Evolutionary conservation across 2,113 vertebrate species (phyloP).

Genomic region (Onychorhynchus coronatus): DNA sequence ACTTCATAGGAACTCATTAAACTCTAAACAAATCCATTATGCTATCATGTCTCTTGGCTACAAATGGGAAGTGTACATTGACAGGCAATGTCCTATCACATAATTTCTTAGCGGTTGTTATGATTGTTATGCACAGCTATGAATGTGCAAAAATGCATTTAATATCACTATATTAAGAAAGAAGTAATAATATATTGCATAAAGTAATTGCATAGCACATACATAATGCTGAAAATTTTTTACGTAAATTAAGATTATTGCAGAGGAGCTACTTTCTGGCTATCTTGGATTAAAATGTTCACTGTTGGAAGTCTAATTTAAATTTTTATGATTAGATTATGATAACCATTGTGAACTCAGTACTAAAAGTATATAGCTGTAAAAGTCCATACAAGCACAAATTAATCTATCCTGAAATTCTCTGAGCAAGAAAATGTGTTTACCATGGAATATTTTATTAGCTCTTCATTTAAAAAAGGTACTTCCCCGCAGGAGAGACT

Average conservation of each 20-base stretch:
- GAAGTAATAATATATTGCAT: background rate
- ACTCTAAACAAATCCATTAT: background rate
- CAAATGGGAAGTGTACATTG: background rate
- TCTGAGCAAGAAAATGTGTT: constrained; percentile 30
- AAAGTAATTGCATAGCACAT: background rate
- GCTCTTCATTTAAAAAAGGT: background rate
- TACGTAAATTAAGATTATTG: constrained; percentile 28
- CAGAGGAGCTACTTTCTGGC: constrained; percentile 15
- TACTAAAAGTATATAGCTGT: constrained; percentile 38
- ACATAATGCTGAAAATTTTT: constrained; percentile 27
- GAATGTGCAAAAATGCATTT: background rate
- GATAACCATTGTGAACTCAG: constrained; percentile 9
- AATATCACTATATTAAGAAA: background rate
- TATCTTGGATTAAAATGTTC: background rate
- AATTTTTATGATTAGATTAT: constrained; percentile 59
- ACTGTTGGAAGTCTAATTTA: constrained; percentile 51
- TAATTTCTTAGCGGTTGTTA: background rate
- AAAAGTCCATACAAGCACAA: constrained; percentile 18
- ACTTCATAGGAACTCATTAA: background rate
- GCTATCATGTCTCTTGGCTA: background rate
- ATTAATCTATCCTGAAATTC: constrained; percentile 20
- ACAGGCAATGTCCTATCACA: background rate
- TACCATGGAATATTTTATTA: constrained; percentile 43
- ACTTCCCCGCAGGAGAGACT: background rate
- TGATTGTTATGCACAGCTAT: background rate